Evolutionary conservation across 2,113 vertebrate species (phyloP).

Genomic region (Martes martes): DNA sequence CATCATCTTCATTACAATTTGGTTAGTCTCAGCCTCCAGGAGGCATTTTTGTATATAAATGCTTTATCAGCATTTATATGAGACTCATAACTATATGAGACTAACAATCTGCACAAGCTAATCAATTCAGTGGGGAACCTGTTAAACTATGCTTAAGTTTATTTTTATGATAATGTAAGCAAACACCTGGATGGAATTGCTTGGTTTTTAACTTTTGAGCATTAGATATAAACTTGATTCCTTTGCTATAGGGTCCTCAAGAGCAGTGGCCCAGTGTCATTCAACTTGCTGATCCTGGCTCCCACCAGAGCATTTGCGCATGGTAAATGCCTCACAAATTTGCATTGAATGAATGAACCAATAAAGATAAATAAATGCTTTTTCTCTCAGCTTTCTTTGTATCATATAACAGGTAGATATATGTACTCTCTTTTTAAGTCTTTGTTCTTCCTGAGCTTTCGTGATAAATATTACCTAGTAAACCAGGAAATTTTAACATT

Average conservation of each 20-base stretch:
- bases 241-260: neutral
- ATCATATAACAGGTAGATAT: neutral
- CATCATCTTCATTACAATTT: neutral
- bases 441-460: neutral
- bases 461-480: neutral
- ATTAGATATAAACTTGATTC: neutral
- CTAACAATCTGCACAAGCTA: neutral
- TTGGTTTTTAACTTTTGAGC: neutral
- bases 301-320: neutral
- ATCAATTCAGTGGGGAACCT: neutral
- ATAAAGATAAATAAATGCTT: neutral
- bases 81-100: neutral
- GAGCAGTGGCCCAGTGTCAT: neutral
- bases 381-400: neutral
- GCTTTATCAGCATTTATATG: neutral
- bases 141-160: neutral
- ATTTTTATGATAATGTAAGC: neutral
- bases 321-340: neutral
- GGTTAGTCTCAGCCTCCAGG: neutral
- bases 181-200: neutral
- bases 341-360: neutral
- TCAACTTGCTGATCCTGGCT: neutral
- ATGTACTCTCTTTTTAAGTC: neutral
- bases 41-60: neutral
- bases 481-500: neutral